Base-by-base conservation (phyloP, 1,140 invertebrate species). In the Lepidostoma basale region DNA sequence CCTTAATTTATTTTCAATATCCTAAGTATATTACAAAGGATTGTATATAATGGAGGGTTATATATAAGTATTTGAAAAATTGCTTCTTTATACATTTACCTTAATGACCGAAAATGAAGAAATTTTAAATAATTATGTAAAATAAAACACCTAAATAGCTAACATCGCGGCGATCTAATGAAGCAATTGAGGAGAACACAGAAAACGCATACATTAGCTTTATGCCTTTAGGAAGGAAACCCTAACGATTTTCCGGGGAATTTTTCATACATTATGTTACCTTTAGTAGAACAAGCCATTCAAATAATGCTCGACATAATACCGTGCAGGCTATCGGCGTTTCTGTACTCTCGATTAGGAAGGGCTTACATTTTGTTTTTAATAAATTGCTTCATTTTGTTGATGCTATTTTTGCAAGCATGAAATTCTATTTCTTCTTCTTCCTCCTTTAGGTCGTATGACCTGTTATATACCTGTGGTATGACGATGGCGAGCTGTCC, bases 171-270 rank as follows among this genome's bases (percentile, higher is more conserved):
- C 52, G 52, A 22, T 18, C 52, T 56, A 33, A 66, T 66, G 49
- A 66, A 66, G 63, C 63, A 68, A 72, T 72, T 72, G 65, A 65
- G 40, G 52, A 52, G 54, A 67, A 45, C 33, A 28, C 33, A 64
- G 56, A 62, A 62, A 54, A 16, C 33, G 54, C 56, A 62, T 68
- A 54, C 66, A 54, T 68, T 62, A 36, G 23, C 45, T 22, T 26
- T 52, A 62, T 62, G 20, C 47, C 56, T 62, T 62, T 23, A 49
- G 67, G 67, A 68, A 68, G 67, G 67, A 68, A 68, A 62, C 47
- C 4, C 28, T 60, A 68, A 62, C 67, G 60, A 68, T 52, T 68
- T 68, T 33, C 67, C 45, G 45, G 28, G 18, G 49, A 39, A 58
- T 67, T 67, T 67, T 58, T 67, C 64, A 56, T 67, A 67, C 62